Evolutionary conservation across 2,113 vertebrate species (phyloP), one percentile per base, ranked within the genome.

Genomic region (Tenebrosternarchus preto): DNA sequence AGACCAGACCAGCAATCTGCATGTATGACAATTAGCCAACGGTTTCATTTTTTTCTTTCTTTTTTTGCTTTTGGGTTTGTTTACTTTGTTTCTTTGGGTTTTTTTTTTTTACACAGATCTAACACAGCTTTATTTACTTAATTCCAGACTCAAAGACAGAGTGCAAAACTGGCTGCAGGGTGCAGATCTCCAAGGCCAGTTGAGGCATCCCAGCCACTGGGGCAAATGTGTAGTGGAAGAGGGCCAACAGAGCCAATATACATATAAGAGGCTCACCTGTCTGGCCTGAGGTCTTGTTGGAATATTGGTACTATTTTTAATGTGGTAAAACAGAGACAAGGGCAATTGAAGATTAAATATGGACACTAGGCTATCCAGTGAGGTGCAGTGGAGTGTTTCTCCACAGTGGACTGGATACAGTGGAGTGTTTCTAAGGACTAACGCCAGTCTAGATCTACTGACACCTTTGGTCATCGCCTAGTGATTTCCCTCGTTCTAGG

Each of bases 261-360:
- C 19, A 22, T 22, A 29, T n/a, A 55, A 61, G 64, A 76, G 77
- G 69, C 29, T 81, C 77, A 17, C 60, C 82, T 72, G 60, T 12
- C 50, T 77, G 59, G 59, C 59, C 53, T 50, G 27, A 39, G 73
- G 67, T 43, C 72, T 36, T 8, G 22, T 71, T 46, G 56, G 25
- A 81, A 76, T 55, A 76, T 55, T 56, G 27, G 63, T 74, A 24
- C 80, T 70, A 76, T 76, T 80, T 81, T 81, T 63, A 81, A 81
- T 53, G 43, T 80, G 60, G n/a, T 73, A 72, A 59, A 72, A 63
- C 33, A 70, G 36, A 76, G 25, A 80, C 9, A 29, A 66, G 50
- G n/a, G 33, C 57, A 15, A 69, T 39, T 8, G 39, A 39, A 73
- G 73, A 77, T 77, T 77, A 77, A 77, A 80, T 76, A 71, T 31